Evolutionary conservation across 2,888 invertebrate genomes (phyloP).

Genomic region (Stratiomys singularior): DNA sequence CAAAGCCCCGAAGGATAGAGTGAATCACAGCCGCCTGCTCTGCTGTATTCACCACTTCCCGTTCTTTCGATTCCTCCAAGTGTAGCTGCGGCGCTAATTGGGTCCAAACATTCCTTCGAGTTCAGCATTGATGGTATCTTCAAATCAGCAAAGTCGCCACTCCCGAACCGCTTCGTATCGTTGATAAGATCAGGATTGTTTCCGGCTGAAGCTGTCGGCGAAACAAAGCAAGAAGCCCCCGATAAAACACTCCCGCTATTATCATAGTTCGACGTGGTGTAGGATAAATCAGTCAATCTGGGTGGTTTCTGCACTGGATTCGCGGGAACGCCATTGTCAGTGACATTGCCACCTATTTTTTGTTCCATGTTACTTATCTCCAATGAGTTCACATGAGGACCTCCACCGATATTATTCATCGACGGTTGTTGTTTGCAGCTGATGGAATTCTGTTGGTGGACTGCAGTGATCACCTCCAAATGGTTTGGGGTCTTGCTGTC

Average conservation of each 20-base stretch:
- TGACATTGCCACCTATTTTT: constrained; percentile 63
- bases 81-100: constrained; percentile 61
- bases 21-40: constrained; percentile 77
- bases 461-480: constrained; percentile 77
- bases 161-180: constrained; percentile 78
- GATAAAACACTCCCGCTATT: constrained; percentile 74
- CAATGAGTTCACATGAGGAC: constrained; percentile 66
- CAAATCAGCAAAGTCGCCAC: constrained; percentile 64
- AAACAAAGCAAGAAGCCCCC: constrained; percentile 75
- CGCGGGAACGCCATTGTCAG: constrained; percentile 63
- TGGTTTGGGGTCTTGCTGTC: constrained; percentile 82
- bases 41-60: constrained; percentile 81
- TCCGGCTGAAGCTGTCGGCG: constrained; percentile 77
- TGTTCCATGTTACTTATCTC: constrained; percentile 29
- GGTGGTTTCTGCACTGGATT: constrained; percentile 81
- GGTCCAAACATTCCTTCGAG: constrained; percentile 67
- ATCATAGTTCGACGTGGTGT: constrained; percentile 76
- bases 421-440: constrained; percentile 66
- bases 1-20: constrained; percentile 83
- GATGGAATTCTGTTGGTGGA: constrained; percentile 67
- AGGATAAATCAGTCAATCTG: constrained; percentile 74
- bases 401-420: constrained; percentile 66
- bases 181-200: constrained; percentile 89
- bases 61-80: constrained; percentile 67
- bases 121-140: constrained; percentile 62